phyloP scores from a whole-genome alignment of 2,888 invertebrate species.

The Drosophila niveifrons region DNA sequence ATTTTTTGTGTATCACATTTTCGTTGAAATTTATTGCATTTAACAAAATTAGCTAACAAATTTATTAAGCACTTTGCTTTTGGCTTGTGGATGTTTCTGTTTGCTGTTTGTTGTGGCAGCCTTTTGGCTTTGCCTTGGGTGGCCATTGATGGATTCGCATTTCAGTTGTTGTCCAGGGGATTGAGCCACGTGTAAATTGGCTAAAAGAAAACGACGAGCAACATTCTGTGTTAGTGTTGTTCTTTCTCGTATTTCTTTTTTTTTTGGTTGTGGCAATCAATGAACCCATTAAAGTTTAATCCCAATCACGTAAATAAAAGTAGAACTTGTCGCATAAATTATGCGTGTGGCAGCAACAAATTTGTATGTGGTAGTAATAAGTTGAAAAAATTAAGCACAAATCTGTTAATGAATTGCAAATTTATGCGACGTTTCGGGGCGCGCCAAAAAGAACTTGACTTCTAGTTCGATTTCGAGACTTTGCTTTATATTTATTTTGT shows the following conservation, averaged over 20 bases:
- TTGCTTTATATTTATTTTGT: constrained; percentile 13
- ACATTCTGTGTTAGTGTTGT: constrained; percentile 13
- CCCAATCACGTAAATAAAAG: constrained; percentile 77
- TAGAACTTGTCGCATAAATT: constrained; percentile 79
- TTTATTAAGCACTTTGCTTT: constrained; percentile 76
- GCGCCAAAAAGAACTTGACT: constrained; percentile 81
- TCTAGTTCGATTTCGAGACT: constrained; percentile 72
- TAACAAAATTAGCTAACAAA: constrained; percentile 82
- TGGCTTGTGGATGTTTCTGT: constrained; percentile 12
- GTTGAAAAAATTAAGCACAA: constrained; percentile 68
- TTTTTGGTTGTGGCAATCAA: constrained; percentile 61
- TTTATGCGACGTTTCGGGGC: constrained; percentile 68
- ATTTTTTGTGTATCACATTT: constrained; percentile 74
- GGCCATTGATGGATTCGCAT: constrained; percentile 69
- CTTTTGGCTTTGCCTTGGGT: constrained; percentile 28
- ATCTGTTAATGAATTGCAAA: constrained; percentile 75
- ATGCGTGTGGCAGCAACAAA: constrained; percentile 62
- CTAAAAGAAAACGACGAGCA: constrained; percentile 5
- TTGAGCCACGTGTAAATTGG: constrained; percentile 71
- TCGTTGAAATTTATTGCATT: constrained; percentile 81
- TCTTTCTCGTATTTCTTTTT: too few relatives aligned
- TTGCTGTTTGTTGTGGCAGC: constrained; percentile 4
- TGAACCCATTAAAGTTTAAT: constrained; percentile 79
- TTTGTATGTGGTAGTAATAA: constrained; percentile 45
- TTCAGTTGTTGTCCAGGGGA: constrained; percentile 16